Evolutionary conservation across 2,113 vertebrate species (phyloP).

Genomic region (Semnopithecus entellus): DNA sequence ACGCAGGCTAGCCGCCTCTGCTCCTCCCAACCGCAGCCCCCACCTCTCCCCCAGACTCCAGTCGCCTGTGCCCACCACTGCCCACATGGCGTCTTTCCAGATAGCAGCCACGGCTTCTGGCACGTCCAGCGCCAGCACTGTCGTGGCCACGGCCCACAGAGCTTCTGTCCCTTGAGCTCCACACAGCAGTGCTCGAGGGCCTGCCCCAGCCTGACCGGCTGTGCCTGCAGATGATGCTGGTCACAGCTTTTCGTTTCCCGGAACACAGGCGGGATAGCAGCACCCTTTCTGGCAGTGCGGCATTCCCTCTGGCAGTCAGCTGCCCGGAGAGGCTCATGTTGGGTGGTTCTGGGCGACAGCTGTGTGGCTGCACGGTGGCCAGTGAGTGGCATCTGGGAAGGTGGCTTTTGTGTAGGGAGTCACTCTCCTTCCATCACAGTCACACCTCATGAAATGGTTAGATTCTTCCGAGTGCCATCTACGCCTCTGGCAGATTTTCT

Average conservation of each 20-base stretch:
- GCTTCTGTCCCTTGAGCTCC: background rate
- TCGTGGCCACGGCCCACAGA: background rate
- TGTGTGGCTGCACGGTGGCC: background rate
- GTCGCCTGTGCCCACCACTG: accelerated
- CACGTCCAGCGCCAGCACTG: background rate
- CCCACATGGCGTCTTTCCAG: background rate
- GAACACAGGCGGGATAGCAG: background rate
- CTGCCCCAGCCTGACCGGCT: background rate
- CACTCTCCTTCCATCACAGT: accelerated
- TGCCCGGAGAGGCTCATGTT: background rate
- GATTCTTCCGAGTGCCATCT: background rate
- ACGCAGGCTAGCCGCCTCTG: background rate
- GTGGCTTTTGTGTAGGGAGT: background rate
- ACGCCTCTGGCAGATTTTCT: background rate
- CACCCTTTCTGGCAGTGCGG: background rate
- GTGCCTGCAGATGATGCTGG: too few species aligned
- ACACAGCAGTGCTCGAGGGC: background rate
- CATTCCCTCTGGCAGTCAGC: background rate
- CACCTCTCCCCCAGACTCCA: background rate
- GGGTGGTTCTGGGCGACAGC: background rate
- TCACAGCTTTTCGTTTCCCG: background rate
- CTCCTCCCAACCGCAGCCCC: background rate
- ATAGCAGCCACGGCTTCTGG: background rate
- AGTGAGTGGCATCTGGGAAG: accelerated
- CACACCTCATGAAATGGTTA: too few species aligned